Conservation (phyloP, 2,797 vertebrate genomes). For the Eulemur albifrons region DNA sequence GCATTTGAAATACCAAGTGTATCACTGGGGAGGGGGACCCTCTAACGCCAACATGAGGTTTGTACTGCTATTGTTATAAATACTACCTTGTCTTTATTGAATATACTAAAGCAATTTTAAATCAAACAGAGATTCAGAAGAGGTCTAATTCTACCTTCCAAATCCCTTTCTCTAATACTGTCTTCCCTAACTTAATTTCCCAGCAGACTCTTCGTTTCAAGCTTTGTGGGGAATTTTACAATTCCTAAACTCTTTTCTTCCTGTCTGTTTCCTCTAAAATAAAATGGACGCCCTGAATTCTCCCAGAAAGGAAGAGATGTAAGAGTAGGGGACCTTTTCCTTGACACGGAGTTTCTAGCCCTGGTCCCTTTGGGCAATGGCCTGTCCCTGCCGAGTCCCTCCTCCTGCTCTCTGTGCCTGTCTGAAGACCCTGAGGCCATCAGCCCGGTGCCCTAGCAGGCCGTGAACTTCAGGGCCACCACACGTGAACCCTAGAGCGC, state of each 20-base stretch:
- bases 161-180: neutral
- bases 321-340: neutral
- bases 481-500: too few relatives aligned
- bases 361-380: neutral
- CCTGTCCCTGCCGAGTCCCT: too few relatives aligned
- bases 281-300: neutral
- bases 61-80: neutral
- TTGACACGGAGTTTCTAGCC: neutral
- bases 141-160: neutral
- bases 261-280: neutral
- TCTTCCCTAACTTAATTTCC: neutral
- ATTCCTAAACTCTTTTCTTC: neutral
- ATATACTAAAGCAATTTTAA: neutral
- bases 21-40: neutral
- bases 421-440: neutral
- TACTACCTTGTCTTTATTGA: neutral
- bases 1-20: neutral
- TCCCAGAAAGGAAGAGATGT: neutral
- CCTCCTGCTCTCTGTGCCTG: too few relatives aligned
- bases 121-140: neutral
- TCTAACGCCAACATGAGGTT: neutral
- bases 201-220: neutral
- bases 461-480: neutral
- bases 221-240: neutral
- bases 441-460: neutral